Percentiles rank a stretch among this genome's conserved stretches.
Conservation (phyloP, 1,140 invertebrate genomes). For the Lordiphosa mommai region DNA sequence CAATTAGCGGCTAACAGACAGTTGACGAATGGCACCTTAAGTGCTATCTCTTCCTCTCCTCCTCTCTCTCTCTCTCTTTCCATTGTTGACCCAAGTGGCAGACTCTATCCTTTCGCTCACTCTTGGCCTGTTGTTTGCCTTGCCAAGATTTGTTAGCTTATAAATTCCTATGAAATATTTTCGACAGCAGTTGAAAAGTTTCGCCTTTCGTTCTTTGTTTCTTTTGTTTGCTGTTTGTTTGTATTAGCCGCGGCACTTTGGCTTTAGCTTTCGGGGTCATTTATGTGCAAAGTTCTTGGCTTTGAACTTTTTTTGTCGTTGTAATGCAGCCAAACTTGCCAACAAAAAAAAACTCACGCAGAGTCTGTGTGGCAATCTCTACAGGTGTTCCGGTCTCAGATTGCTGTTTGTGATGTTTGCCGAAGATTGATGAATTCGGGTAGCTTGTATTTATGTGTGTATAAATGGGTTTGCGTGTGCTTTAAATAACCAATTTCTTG, state of each 20-base stretch:
- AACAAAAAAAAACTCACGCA: slow-evolving; percentile 13
- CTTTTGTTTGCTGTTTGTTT: slow-evolving; percentile 42
- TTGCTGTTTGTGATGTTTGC: slow-evolving; percentile 26
- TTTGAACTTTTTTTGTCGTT: slow-evolving; percentile 51
- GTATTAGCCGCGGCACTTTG: slow-evolving; percentile 63
- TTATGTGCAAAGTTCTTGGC: slow-evolving; percentile 62
- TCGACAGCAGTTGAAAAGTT: slow-evolving; percentile 72
- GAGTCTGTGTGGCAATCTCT: slow-evolving; percentile 43
- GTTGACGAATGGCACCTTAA: slow-evolving; percentile 65
- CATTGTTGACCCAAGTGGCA: slow-evolving; percentile 55
- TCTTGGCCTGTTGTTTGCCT: slow-evolving; percentile 24
- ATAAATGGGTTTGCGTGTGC: slow-evolving; percentile 5
- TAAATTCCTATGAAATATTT: slow-evolving; percentile 74
- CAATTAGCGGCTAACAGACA: slow-evolving; percentile 46
- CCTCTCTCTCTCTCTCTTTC: slow-evolving; percentile 26
- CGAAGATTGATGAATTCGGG: slow-evolving; percentile 58
- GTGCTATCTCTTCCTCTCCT: slow-evolving; percentile 3
- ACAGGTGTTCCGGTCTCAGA: slow-evolving; percentile 51
- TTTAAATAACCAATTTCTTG: slow-evolving; percentile 32
- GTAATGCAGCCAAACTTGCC: slow-evolving; percentile 19
- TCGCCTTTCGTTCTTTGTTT: slow-evolving; percentile 14
- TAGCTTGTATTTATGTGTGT: neutral
- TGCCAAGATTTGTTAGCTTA: slow-evolving; percentile 64
- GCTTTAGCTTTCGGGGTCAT: slow-evolving; percentile 54
- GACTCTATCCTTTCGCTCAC: slow-evolving; percentile 55